Evolutionary conservation across 2,888 invertebrate genomes (phyloP).

Genomic region (Siphlonurus alternatus): DNA sequence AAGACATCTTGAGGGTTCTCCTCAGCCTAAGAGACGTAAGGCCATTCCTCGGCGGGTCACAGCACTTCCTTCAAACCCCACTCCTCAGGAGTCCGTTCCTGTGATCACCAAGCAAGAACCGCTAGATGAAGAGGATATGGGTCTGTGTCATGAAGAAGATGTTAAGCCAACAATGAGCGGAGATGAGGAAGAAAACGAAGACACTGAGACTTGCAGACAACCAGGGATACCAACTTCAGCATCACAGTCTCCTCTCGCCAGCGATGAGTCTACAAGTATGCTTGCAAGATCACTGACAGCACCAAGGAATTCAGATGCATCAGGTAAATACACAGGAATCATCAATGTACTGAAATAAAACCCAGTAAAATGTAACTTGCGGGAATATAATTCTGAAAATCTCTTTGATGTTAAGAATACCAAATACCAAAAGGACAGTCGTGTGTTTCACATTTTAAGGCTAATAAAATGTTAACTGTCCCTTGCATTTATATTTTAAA

Average conservation of each 20-base stretch:
- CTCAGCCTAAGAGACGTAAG: constrained; percentile 6
- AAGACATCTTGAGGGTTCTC: background rate
- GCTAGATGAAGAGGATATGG: constrained; percentile 1
- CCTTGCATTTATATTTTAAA: too few relatives aligned
- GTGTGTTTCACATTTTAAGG: too few relatives aligned
- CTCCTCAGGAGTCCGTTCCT: background rate
- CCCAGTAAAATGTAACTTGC: too few relatives aligned
- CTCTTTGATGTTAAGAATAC: too few relatives aligned
- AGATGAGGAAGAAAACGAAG: constrained; percentile 4
- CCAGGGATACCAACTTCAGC: background rate
- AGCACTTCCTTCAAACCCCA: background rate
- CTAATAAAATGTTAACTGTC: too few relatives aligned
- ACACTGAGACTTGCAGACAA: background rate
- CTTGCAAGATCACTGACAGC: constrained; percentile 4
- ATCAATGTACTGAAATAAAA: too few relatives aligned
- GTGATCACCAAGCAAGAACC: constrained; percentile 2
- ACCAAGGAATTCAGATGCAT: background rate
- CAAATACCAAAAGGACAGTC: too few relatives aligned
- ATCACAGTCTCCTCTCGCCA: background rate
- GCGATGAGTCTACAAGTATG: constrained; percentile 4
- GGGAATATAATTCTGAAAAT: too few relatives aligned
- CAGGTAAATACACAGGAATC: too few relatives aligned
- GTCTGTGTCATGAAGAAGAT: background rate
- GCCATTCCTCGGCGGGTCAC: constrained; percentile 1
- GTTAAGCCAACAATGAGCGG: background rate